Percentiles rank a stretch among this genome's conserved stretches.
Conservation (phyloP, 2,113 vertebrate species). For the Colistium nudipinnis region DNA sequence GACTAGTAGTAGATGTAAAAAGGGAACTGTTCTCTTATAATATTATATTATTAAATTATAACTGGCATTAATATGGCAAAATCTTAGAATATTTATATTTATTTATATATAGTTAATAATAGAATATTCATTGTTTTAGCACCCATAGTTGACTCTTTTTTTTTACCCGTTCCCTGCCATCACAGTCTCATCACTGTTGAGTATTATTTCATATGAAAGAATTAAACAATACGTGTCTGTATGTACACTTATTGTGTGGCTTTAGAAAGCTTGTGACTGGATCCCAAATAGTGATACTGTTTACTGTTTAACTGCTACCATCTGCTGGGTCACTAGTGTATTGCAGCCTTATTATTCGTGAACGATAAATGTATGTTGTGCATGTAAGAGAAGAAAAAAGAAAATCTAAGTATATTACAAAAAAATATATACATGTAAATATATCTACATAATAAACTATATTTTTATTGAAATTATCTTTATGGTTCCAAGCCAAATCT, state of each 20-base stretch:
- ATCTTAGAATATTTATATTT: too few species aligned
- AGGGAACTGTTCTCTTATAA: not conserved
- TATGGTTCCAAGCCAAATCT: too few species aligned
- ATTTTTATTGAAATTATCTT: too few species aligned
- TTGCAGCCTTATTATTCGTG: not conserved
- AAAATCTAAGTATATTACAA: too few species aligned
- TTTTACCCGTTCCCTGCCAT: not conserved
- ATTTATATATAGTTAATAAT: too few species aligned
- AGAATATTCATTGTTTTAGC: not conserved
- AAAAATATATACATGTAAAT: too few species aligned
- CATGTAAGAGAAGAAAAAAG: too few species aligned
- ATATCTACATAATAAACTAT: too few species aligned
- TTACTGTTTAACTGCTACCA: constrained; percentile 52
- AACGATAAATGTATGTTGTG: too few species aligned
- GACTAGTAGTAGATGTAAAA: not conserved
- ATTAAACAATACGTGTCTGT: not conserved
- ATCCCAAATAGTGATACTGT: not conserved
- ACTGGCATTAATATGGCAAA: not conserved
- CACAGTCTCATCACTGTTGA: not conserved
- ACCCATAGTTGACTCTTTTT: not conserved
- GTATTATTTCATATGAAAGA: not conserved
- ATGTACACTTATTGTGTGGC: not conserved
- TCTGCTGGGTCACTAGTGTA: constrained; percentile 48
- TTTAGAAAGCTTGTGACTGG: too few species aligned
- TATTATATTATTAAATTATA: too few species aligned